A percentile compares a stretch with the other conserved stretches of the same genome.
These are phyloP conservation scores for Fopius arisanus DNA, from an alignment of 1,140 invertebrate genomes.

Conservation along the genomic window DNA sequence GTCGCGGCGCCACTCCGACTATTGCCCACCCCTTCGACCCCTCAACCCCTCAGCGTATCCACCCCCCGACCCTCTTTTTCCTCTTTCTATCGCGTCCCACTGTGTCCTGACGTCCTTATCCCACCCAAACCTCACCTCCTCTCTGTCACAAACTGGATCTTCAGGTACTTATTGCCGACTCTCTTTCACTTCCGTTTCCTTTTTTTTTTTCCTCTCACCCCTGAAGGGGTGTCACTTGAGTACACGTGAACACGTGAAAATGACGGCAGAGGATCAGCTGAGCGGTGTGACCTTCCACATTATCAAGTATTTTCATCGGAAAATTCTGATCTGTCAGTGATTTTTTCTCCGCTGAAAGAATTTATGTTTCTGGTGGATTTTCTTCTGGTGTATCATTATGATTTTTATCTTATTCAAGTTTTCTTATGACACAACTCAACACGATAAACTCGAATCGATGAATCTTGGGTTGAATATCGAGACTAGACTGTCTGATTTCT, in stretches of 20 bases:
- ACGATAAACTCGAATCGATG: no score
- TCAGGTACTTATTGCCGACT: conserved; percentile 22
- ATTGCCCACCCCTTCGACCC: conserved; percentile 47
- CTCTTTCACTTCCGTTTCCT: conserved; percentile 13
- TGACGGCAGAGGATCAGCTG: conserved; percentile 26
- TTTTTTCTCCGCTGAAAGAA: no score
- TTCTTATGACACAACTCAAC: neutral
- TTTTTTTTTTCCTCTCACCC: conserved; percentile 5
- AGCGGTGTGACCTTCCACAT: conserved; percentile 30
- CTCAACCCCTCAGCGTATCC: conserved; percentile 40
- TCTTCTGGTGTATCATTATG: neutral
- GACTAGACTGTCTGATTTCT: conserved; percentile 25
- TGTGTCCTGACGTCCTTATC: neutral
- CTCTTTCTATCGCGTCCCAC: conserved; percentile 33
- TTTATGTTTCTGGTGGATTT: no score
- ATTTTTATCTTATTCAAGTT: conserved; percentile 6
- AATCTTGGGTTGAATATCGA: neutral
- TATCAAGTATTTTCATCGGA: neutral
- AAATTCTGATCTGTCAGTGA: no score
- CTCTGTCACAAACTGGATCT: conserved; percentile 15
- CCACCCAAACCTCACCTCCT: conserved; percentile 25
- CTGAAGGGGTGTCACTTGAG: neutral
- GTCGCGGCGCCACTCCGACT: conserved; percentile 65
- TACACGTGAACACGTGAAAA: no score
- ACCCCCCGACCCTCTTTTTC: conserved; percentile 21